phyloP scores from a whole-genome alignment of 2,888 invertebrate species.

The Troides aeacus region DNA sequence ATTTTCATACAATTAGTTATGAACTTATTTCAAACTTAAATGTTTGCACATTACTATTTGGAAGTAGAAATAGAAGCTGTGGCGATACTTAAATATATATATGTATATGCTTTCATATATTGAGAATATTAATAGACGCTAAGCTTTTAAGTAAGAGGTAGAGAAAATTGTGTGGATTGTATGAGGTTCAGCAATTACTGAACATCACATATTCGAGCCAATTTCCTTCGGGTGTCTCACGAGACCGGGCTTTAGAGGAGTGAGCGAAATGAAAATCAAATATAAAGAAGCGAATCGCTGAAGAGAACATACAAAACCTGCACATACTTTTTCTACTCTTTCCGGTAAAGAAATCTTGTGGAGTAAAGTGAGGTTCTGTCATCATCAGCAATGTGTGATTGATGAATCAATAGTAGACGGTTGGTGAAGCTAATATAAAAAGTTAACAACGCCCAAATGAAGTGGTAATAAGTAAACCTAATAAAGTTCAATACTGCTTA shows the following conservation, averaged over 20 bases:
- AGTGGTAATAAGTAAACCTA: neutral
- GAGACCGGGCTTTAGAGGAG: slow-evolving; percentile 5
- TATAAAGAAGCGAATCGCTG: neutral
- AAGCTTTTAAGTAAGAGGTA: neutral
- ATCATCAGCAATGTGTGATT: neutral
- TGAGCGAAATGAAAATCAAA: slow-evolving; percentile 18
- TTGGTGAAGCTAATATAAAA: too few species aligned
- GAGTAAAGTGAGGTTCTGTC: neutral
- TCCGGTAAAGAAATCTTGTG: neutral
- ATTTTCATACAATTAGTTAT: too few species aligned
- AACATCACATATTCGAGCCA: slow-evolving; percentile 9
- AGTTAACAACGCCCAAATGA: neutral
- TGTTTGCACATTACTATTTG: too few species aligned
- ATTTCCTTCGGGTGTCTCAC: slow-evolving; percentile 16
- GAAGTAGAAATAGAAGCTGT: too few species aligned
- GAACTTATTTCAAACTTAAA: too few species aligned
- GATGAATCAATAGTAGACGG: too few species aligned
- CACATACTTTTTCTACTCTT: neutral
- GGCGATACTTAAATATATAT: too few species aligned
- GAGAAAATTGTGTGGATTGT: neutral
- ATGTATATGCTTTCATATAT: neutral
- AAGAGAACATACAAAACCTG: neutral
- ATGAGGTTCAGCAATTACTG: slow-evolving; percentile 5
- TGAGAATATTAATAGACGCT: neutral
- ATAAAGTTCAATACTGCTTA: neutral